Conservation (phyloP, 64 coral and sea anemone species). For the Montipora cactus region DNA sequence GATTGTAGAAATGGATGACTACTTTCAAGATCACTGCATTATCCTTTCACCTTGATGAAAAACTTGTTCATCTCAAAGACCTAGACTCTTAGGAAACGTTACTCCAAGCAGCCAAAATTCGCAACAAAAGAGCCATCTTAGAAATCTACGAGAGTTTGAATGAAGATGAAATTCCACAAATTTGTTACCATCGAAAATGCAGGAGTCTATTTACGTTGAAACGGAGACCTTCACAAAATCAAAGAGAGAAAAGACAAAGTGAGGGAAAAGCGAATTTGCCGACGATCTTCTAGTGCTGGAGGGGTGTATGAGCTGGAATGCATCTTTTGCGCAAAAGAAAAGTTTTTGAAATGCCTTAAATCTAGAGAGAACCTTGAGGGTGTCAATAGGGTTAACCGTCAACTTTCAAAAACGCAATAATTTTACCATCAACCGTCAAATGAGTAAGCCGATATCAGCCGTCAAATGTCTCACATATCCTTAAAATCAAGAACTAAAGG, state of each 20-base stretch:
- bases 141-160: background rate
- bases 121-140: background rate
- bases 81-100: background rate
- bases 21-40: no score
- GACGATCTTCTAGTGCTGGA: no score
- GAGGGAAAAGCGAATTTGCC: no score
- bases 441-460: no score
- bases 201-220: constrained; percentile 21
- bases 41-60: no score
- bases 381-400: no score
- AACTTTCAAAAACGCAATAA: no score
- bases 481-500: no score
- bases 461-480: no score
- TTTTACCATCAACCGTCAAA: no score
- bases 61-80: no score
- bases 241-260: background rate
- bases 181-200: constrained; percentile 48
- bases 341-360: background rate
- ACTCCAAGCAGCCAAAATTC: constrained; percentile 15
- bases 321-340: background rate
- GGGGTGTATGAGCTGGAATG: background rate
- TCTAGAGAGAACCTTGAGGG: constrained; percentile 13
- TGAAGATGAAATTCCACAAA: constrained; percentile 22
- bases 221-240: background rate
- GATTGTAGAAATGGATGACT: no score